These are phyloP conservation scores for Typhlomys cinereus DNA, from an alignment of 2,113 vertebrate species.

Conservation along the genomic window DNA sequence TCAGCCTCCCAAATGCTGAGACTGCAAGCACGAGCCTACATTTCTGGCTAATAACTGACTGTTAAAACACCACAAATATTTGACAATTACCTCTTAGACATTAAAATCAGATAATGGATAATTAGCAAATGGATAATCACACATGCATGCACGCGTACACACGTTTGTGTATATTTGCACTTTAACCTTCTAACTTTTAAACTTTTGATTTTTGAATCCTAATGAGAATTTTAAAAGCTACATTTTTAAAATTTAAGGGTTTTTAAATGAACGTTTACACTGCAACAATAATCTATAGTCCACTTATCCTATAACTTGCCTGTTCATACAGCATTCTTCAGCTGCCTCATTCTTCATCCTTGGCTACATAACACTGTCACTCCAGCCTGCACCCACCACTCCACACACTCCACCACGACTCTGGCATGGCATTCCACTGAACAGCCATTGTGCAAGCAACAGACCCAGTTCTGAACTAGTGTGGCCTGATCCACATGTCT, in stretches of 20 bases:
- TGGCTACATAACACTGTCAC: slow-evolving; percentile 50
- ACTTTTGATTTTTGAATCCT: not conserved
- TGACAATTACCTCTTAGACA: not conserved
- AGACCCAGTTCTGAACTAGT: slow-evolving; percentile 33
- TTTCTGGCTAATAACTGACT: not conserved
- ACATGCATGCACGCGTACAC: no score
- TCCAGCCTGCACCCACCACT: slow-evolving; percentile 36
- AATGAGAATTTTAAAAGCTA: not conserved
- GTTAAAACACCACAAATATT: slow-evolving; percentile 70
- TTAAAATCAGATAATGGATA: not conserved
- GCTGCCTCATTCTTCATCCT: slow-evolving; percentile 27
- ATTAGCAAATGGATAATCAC: no score
- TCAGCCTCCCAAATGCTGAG: not conserved
- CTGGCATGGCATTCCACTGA: slow-evolving; percentile 60
- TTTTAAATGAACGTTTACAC: not conserved
- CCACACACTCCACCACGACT: slow-evolving; percentile 24
- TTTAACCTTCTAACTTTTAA: slow-evolving; percentile 12
- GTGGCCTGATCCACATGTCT: slow-evolving; percentile 65
- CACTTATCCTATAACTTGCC: slow-evolving; percentile 33
- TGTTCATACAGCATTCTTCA: slow-evolving; percentile 58
- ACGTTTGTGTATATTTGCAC: not conserved
- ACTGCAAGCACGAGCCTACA: not conserved
- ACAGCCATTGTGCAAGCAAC: slow-evolving; percentile 4
- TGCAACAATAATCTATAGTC: slow-evolving; percentile 42
- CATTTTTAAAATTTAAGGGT: slow-evolving; percentile 37